These are phyloP conservation scores for Brachionichthys hirsutus DNA, from an alignment of 2,113 vertebrate species.

Conservation along the genomic window DNA sequence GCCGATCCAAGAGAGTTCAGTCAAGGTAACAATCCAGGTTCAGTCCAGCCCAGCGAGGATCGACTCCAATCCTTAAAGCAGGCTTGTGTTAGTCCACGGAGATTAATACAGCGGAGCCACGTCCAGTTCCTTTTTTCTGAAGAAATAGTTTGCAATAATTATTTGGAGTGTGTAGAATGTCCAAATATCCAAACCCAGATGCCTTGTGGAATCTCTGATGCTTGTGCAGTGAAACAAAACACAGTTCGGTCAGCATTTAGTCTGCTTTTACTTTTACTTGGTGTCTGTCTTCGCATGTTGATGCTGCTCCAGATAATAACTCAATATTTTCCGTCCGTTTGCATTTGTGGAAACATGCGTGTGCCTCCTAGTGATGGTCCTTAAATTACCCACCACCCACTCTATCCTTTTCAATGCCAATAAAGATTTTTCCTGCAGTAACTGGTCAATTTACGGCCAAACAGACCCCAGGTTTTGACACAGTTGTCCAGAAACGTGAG, in stretches of 20 bases:
- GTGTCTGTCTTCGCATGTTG: slow-evolving; percentile 9
- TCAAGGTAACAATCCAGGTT: slow-evolving; percentile 23
- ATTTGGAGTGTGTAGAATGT: slow-evolving; percentile 4
- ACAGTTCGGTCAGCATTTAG: not conserved
- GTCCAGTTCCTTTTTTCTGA: not conserved
- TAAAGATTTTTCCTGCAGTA: slow-evolving; percentile 20
- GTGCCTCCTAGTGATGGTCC: slow-evolving; percentile 4
- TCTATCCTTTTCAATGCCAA: slow-evolving; percentile 7
- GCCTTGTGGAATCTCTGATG: not conserved
- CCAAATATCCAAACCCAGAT: slow-evolving; percentile 18
- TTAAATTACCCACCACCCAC: not conserved
- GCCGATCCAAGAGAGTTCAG: not conserved
- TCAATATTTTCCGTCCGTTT: slow-evolving; percentile 10
- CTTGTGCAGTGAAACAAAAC: too few relatives aligned
- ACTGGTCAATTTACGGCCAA: slow-evolving; percentile 15
- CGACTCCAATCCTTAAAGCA: slow-evolving; percentile 11
- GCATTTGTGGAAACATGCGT: not conserved
- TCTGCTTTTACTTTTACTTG: slow-evolving; percentile 3
- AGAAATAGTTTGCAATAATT: slow-evolving; percentile 12
- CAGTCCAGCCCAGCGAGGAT: slow-evolving; percentile 15
- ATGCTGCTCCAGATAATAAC: slow-evolving; percentile 4
- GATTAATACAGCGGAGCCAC: slow-evolving; percentile 24
- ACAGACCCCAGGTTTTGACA: slow-evolving; percentile 1
- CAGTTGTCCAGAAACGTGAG: slow-evolving; percentile 40
- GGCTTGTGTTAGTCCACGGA: slow-evolving; percentile 19